phyloP scores from a whole-genome alignment of 2,113 vertebrate species.

The Phrynosoma platyrhinos region DNA sequence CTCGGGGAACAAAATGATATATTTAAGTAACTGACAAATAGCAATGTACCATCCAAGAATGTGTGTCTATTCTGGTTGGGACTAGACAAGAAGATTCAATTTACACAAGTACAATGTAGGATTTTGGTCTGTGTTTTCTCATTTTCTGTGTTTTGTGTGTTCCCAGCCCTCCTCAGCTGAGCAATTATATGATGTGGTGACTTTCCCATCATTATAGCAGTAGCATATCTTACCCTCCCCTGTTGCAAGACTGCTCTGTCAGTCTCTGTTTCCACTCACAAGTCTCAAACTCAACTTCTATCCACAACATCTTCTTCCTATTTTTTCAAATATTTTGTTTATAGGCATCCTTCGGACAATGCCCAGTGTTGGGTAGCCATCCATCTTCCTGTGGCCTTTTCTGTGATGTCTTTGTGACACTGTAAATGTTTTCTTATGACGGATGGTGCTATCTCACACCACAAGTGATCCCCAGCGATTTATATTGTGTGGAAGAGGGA shows the following conservation, averaged over 20 bases:
- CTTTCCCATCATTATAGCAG: not conserved
- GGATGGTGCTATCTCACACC: constrained; percentile 48
- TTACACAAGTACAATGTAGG: too few species aligned
- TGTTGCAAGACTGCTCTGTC: not conserved
- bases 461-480: not conserved
- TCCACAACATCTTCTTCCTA: not conserved
- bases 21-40: too few species aligned
- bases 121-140: not conserved
- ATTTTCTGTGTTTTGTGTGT: not conserved
- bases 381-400: constrained; percentile 54
- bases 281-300: not conserved
- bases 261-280: not conserved
- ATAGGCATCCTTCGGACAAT: not conserved
- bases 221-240: not conserved
- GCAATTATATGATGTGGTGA: not conserved
- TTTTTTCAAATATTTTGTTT: constrained; percentile 16
- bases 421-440: constrained; percentile 61
- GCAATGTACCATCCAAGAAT: too few species aligned
- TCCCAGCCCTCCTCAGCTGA: not conserved
- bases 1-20: too few species aligned
- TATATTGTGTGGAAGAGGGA: constrained; percentile 9
- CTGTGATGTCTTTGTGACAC: not conserved
- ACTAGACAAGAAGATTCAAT: not conserved
- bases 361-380: constrained; percentile 42
- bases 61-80: not conserved